A percentile compares a stretch with the other conserved stretches of the same genome.
These are phyloP conservation scores for Natrix natrix DNA, from an alignment of 2,797 vertebrate genomes.

Conservation along the genomic window DNA sequence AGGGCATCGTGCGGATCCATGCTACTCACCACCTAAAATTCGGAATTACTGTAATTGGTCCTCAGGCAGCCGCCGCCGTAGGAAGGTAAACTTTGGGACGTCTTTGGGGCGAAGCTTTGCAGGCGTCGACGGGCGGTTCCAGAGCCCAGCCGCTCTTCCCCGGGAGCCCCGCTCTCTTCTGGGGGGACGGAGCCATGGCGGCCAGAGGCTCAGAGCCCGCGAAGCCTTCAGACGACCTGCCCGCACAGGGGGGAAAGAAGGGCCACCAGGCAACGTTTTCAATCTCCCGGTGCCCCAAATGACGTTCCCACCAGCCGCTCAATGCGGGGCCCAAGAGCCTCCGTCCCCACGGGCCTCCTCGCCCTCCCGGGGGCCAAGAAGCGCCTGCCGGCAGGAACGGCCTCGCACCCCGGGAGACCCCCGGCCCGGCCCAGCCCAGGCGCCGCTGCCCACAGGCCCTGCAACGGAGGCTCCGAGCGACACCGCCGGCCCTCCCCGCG, in stretches of 20 bases:
- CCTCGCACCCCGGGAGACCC: no score
- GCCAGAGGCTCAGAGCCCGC: neutral
- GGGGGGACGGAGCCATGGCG: neutral
- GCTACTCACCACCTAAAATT: no score
- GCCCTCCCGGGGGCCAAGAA: neutral
- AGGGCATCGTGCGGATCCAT: neutral
- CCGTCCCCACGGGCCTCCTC: neutral
- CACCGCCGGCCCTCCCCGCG: neutral
- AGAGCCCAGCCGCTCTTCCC: neutral
- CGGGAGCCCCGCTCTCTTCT: neutral
- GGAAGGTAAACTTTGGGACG: no score
- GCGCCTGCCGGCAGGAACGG: neutral
- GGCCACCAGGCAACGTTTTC: no score
- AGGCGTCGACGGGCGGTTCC: no score
- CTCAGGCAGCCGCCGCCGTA: neutral
- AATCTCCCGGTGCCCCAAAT: no score
- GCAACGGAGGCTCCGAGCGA: neutral
- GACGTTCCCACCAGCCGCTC: neutral
- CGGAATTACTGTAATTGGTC: neutral
- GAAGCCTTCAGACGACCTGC: neutral
- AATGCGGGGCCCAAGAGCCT: neutral
- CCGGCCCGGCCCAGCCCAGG: no score
- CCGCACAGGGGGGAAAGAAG: neutral
- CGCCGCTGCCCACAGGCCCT: neutral
- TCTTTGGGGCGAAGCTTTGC: neutral